phyloP scores from a whole-genome alignment of 2,113 vertebrate genomes.

The Polypterus bichir region DNA sequence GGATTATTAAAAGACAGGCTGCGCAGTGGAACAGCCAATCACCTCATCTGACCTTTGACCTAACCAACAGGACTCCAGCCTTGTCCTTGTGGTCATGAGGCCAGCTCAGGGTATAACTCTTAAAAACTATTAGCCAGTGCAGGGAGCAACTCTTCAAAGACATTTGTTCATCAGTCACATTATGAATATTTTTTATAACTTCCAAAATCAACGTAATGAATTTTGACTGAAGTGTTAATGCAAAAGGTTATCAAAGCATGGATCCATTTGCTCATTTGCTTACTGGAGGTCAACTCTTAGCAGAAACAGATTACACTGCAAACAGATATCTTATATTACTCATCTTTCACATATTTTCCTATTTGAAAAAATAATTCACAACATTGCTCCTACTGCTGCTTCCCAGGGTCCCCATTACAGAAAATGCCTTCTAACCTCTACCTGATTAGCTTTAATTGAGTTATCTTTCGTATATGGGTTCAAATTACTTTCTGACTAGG shows the following conservation, averaged over 20 bases:
- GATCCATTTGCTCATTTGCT: no score
- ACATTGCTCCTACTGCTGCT: not conserved
- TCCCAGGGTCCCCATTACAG: not conserved
- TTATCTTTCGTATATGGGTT: constrained; percentile 7
- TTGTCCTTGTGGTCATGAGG: constrained; percentile 8
- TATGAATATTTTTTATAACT: no score
- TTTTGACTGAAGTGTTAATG: no score
- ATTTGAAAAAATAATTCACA: no score
- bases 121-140: constrained; percentile 13
- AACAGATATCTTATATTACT: no score
- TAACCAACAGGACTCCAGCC: constrained; percentile 18
- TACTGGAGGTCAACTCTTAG: no score
- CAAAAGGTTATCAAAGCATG: no score
- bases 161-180: not conserved
- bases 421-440: not conserved
- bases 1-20: constrained; percentile 20
- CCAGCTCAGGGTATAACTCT: constrained; percentile 21
- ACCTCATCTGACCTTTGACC: constrained; percentile 24
- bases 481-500: constrained; percentile 21
- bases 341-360: no score
- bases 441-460: constrained; percentile 13
- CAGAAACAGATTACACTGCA: no score
- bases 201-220: no score
- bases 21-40: constrained; percentile 16
- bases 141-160: not conserved